Conservation (phyloP, 2,113 vertebrate genomes). For the Cairina moschata region DNA sequence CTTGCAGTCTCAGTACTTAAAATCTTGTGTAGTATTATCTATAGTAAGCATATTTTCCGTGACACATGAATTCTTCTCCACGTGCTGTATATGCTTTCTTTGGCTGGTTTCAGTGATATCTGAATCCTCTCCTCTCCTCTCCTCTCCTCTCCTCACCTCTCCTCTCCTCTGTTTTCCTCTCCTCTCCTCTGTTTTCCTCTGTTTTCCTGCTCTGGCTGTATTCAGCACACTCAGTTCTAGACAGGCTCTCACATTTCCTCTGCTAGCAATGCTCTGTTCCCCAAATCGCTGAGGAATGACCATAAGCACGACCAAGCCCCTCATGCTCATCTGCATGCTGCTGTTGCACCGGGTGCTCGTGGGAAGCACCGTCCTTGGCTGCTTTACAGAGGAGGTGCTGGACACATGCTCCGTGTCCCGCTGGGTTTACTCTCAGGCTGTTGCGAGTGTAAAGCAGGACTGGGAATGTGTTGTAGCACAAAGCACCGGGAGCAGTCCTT, state of each 20-base stretch:
- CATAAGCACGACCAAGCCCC: no score
- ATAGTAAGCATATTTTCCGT: not conserved
- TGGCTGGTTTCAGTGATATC: accelerated
- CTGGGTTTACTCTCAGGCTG: no score
- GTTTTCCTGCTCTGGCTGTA: not conserved
- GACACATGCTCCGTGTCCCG: no score
- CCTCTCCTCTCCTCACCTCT: no score
- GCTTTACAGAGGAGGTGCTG: no score
- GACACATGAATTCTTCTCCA: not conserved
- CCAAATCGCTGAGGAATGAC: not conserved
- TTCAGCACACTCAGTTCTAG: not conserved
- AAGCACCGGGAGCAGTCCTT: not conserved
- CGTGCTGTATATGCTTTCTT: accelerated
- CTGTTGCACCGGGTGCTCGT: no score
- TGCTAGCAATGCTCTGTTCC: not conserved
- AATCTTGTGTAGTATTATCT: not conserved
- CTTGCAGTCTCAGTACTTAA: not conserved
- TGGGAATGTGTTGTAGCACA: accelerated
- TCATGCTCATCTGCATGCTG: no score
- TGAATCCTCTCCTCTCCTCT: no score
- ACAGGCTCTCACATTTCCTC: not conserved
- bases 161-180: not conserved
- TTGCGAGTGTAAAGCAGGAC: not conserved
- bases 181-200: not conserved
- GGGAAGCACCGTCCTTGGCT: no score